Evolutionary conservation across 2,113 vertebrate species (phyloP).

Genomic region (Pseudonaja textilis): DNA sequence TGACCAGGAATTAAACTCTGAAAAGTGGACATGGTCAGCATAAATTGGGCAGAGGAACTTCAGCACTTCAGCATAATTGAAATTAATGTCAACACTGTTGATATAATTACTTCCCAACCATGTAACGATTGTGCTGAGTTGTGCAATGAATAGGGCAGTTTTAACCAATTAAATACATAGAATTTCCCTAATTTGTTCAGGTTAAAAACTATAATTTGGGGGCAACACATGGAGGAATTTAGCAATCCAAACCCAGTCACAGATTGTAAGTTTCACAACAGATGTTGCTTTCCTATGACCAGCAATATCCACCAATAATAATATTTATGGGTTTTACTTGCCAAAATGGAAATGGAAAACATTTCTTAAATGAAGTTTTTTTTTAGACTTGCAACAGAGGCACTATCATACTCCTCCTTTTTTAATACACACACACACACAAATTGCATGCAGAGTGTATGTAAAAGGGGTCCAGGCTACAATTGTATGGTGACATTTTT

Average conservation of each 20-base stretch:
- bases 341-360: neutral
- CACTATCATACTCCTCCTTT: neutral
- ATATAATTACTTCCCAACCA: neutral
- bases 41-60: neutral
- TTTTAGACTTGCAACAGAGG: neutral
- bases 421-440: neutral
- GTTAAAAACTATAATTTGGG: neutral
- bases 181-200: neutral
- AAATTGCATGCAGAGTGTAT: neutral
- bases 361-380: neutral
- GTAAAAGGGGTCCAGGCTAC: neutral
- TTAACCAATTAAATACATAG: neutral
- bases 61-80: neutral
- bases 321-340: neutral
- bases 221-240: neutral
- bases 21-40: neutral
- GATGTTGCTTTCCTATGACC: neutral
- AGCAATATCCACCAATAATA: neutral
- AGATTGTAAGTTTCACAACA: neutral
- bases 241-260: neutral
- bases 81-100: neutral
- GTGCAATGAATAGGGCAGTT: neutral
- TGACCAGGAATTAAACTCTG: neutral
- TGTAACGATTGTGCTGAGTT: neutral
- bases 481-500: neutral